Base-by-base conservation (phyloP, 2,888 invertebrate species). In the Tillus elongatus region DNA sequence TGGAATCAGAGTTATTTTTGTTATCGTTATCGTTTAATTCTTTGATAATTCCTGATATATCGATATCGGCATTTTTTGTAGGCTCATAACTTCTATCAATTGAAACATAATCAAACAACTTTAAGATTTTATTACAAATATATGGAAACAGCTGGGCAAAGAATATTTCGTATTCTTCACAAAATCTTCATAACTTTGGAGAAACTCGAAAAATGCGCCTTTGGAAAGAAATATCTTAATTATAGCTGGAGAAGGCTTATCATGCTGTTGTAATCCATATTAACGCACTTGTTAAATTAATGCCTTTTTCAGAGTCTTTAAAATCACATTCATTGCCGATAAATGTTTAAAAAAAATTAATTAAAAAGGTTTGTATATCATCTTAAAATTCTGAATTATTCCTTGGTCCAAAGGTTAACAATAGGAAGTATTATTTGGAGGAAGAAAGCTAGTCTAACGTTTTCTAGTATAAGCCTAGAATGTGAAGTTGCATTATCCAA, bases 221-320 rank as follows among this genome's bases (percentile, higher is more conserved):
- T 29, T 29, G 10, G 29, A 29, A 29, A 29, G 10, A 29, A 6
- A 29, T 29, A 9, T 29, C 10, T 6, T 29, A 29, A 29, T 29
- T 29, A 10, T 29, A 29, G 11, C 6, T n/a, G n/a, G 11, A 29
- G 11, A 29, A 8, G 8, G 6, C 10, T 29, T 29, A 4, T 10
- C 29, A 29, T 29, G 29, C 29, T 6, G 29, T 10, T 29, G 29
- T 10, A 29, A 29, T 29, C 29, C 29, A 29, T 29, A 29, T 29
- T 10, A 29, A 10, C 6, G 29, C 29, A 29, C 11, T 29, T 29
- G 29, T 4, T 29, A 29, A 9, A 29, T 29, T 29, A 9, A 29
- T 29, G 29, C n/a, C 29, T 29, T 29, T 29, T 29, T 29, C 8
- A 10, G 29, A 8, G 10, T 29, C 10, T 29, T 29, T 10, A 10